These are phyloP conservation scores for Campoplex capitator DNA, from an alignment of 2,888 invertebrate genomes.

Conservation along the genomic window DNA sequence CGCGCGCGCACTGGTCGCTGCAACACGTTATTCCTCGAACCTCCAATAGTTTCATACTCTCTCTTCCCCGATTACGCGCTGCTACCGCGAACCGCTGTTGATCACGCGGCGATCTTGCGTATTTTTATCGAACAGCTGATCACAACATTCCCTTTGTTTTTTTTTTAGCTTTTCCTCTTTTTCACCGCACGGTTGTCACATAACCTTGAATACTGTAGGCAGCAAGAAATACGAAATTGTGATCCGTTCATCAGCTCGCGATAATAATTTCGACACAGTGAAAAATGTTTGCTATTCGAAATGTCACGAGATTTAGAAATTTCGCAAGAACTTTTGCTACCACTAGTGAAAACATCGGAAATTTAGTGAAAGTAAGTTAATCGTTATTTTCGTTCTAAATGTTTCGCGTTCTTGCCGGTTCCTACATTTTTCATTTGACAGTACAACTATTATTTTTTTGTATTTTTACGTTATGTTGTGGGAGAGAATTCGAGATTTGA, in stretches of 20 bases:
- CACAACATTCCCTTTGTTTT: neutral
- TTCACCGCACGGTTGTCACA: constrained; percentile 2
- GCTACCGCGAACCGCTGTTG: neutral
- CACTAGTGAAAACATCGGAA: constrained; percentile 74
- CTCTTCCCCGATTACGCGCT: neutral
- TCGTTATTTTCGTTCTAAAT: neutral
- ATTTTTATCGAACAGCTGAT: constrained; percentile 51
- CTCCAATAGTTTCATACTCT: neutral
- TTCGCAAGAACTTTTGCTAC: constrained; percentile 72
- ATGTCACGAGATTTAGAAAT: constrained; percentile 56
- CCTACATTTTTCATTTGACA: neutral
- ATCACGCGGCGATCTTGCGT: constrained; percentile 11
- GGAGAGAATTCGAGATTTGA: neutral
- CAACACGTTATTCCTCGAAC: neutral
- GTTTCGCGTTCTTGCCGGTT: neutral
- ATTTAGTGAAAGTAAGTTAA: constrained; percentile 78
- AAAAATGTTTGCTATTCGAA: constrained; percentile 71
- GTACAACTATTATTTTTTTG: neutral
- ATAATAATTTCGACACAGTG: neutral
- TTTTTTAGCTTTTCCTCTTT: neutral
- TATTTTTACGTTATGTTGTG: neutral
- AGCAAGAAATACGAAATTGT: neutral
- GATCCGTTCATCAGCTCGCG: neutral
- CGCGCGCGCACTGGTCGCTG: neutral
- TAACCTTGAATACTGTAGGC: constrained; percentile 36